Percentiles rank a stretch among this genome's conserved stretches.
phyloP scores from a whole-genome alignment of 1,140 invertebrate genomes.

The Drusus annulatus region DNA sequence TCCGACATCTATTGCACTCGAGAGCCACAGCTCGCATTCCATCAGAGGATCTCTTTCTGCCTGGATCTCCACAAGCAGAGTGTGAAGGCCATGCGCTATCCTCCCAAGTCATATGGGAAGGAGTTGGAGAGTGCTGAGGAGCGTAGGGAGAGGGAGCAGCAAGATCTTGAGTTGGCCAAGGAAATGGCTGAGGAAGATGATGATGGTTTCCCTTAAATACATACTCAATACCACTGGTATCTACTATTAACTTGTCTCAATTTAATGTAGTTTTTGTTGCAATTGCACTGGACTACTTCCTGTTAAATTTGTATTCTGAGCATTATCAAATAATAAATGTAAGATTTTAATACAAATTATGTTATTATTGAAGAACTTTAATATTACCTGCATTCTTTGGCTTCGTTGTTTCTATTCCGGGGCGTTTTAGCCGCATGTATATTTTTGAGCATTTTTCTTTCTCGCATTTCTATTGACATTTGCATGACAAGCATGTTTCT shows the following conservation, averaged over 20 bases:
- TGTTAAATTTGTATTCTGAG: constrained; percentile 29
- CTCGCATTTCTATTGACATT: no score
- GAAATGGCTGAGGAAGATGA: constrained; percentile 99
- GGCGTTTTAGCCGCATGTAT: neutral
- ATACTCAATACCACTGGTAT: neutral
- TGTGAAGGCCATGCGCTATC: constrained; percentile 99
- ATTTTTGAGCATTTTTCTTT: neutral
- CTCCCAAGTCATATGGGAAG: constrained; percentile 98
- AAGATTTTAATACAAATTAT: constrained; percentile 3
- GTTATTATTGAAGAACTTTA: neutral
- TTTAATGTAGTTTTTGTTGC: constrained; percentile 10
- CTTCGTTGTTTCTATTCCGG: no score
- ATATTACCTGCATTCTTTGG: no score
- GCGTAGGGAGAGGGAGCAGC: constrained; percentile 94
- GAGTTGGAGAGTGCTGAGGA: constrained; percentile 98
- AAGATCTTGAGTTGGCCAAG: constrained; percentile 97
- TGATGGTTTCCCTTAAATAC: constrained; percentile 81
- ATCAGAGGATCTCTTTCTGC: constrained; percentile 98
- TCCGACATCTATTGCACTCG: constrained; percentile 97
- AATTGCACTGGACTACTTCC: neutral
- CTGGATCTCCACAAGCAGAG: constrained; percentile 98
- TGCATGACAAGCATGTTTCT: no score
- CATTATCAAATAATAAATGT: constrained; percentile 13
- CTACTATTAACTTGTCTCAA: constrained; percentile 7
- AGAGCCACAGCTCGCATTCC: constrained; percentile 97